A percentile compares a stretch with the other conserved stretches of the same genome.
Evolutionary conservation across 2,888 invertebrate genomes (phyloP).

Genomic region (Flexamia atlantica): DNA sequence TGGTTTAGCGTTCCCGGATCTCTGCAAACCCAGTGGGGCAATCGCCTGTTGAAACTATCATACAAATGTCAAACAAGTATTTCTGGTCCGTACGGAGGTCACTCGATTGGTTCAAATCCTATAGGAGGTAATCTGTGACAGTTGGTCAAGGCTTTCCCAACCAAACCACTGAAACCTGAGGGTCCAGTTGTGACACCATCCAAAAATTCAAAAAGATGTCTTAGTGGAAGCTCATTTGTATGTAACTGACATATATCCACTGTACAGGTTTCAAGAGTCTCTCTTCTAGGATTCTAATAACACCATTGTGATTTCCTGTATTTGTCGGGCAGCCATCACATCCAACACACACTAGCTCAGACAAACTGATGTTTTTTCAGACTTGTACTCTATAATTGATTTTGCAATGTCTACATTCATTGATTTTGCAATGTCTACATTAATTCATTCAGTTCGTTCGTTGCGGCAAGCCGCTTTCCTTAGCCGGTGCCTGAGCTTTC

Average conservation of each 20-base stretch:
- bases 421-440: no score
- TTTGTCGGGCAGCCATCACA: no score
- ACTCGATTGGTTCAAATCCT: constrained; percentile 55
- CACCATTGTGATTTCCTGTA: constrained; percentile 55
- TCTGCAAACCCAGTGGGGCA: constrained; percentile 43
- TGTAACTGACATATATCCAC: constrained; percentile 60
- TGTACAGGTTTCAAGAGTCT: no score
- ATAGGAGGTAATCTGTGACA: constrained; percentile 28
- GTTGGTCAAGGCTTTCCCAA: no score
- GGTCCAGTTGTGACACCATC: constrained; percentile 63
- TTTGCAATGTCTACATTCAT: no score
- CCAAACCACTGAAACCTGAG: constrained; percentile 47
- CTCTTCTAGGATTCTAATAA: constrained; percentile 40
- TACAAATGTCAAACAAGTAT: constrained; percentile 61
- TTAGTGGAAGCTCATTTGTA: constrained; percentile 61
- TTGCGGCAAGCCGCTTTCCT: no score
- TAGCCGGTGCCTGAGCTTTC: no score
- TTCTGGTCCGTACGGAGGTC: constrained; percentile 61
- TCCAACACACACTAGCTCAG: no score
- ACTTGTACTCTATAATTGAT: no score
- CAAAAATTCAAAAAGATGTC: constrained; percentile 58
- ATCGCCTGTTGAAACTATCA: constrained; percentile 48
- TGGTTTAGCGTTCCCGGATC: background rate
- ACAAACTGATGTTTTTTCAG: no score
- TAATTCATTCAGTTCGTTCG: no score